These are phyloP conservation scores for Prionace glauca DNA, from an alignment of 2,797 vertebrate species.

Conservation along the genomic window DNA sequence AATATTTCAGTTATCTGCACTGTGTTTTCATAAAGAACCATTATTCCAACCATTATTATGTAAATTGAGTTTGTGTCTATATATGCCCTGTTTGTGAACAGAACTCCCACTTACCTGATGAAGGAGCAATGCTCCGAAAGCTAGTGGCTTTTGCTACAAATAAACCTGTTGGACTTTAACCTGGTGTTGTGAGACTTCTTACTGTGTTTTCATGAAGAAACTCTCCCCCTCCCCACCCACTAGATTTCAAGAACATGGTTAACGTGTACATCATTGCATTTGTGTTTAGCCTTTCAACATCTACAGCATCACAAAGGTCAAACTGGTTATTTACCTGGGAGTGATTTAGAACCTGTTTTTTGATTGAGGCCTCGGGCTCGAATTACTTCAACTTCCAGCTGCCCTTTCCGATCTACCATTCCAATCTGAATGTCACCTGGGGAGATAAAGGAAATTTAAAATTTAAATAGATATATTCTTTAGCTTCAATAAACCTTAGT, in stretches of 20 bases:
- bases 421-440: constrained; percentile 95
- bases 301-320: neutral
- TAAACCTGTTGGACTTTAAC: no score
- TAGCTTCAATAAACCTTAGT: neutral
- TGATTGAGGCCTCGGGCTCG: constrained; percentile 87
- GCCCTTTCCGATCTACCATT: constrained; percentile 96
- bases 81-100: no score
- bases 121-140: no score
- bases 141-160: no score
- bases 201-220: neutral
- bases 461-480: neutral
- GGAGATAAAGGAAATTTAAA: constrained; percentile 16
- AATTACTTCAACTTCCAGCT: constrained; percentile 96
- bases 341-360: constrained; percentile 93
- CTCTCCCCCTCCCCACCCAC: no score
- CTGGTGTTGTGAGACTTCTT: no score
- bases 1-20: neutral
- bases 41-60: no score
- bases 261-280: neutral
- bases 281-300: neutral
- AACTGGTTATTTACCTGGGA: constrained; percentile 70
- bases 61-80: no score
- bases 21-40: neutral
- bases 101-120: no score
- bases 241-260: neutral